phyloP scores from a whole-genome alignment of 2,888 invertebrate species.

The Chouioia cunea region DNA sequence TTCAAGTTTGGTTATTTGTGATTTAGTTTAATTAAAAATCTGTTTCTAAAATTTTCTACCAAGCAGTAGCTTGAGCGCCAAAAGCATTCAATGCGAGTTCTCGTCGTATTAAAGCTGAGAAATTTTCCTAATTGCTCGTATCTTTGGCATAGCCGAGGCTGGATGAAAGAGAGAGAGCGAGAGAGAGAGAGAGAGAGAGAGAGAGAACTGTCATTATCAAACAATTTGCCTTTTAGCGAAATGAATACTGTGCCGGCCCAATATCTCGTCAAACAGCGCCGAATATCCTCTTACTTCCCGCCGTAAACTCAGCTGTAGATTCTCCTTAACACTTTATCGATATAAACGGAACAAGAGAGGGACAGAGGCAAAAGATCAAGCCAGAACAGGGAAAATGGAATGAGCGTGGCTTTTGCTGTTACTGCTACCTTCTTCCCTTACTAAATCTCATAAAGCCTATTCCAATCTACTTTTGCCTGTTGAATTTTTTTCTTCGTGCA shows the following conservation, averaged over 20 bases:
- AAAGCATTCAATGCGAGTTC: no score
- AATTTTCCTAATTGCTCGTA: conserved; percentile 41
- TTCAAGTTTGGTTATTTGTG: no score
- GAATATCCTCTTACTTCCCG: conserved; percentile 36
- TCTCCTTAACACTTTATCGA: conserved; percentile 50
- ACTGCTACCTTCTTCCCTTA: conserved; percentile 41
- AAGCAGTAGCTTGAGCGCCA: no score
- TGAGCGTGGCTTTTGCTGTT: no score
- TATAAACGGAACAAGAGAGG: conserved; percentile 38
- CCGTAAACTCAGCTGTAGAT: conserved; percentile 55
- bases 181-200: no score
- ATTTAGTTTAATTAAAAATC: no score
- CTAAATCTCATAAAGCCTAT: conserved; percentile 17
- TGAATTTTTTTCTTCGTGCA: conserved; percentile 13
- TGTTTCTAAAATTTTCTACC: no score
- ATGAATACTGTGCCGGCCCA: conserved; percentile 41
- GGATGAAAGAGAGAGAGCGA: no score
- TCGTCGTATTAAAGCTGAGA: not conserved
- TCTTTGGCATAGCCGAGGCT: conserved; percentile 1
- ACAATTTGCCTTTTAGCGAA: conserved; percentile 41
- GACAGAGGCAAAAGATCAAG: conserved; percentile 45
- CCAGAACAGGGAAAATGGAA: conserved; percentile 43
- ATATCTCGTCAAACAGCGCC: conserved; percentile 9
- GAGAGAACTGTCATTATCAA: conserved; percentile 31
- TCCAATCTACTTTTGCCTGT: conserved; percentile 18